Evolutionary conservation across 2,888 invertebrate genomes (phyloP), one percentile per base, ranked within the genome.

Genomic region (Drosophila longiperda): DNA sequence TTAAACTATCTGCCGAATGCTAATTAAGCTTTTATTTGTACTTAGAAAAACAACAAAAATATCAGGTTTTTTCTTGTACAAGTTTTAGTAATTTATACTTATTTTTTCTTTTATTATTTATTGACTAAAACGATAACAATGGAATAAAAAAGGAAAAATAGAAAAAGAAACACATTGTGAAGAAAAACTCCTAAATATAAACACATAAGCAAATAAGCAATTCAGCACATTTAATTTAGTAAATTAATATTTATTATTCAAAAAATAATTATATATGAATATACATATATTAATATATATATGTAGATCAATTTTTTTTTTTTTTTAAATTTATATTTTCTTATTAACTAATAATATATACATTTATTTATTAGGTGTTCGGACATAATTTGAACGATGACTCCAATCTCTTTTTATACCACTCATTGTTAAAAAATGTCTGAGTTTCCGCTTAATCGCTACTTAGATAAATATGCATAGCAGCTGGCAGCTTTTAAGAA

Each of bases 381-480:
- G 4, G 17, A n/a, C 38, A 40, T 9, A 5, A 8, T 9, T 9
- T 40, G 4, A 40, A 9, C n/a, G n/a, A 40, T 40, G 9, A 23
- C 45, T 45, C 0, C 1, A 8, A 15, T 7, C 8, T 23, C 45
- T 45, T 23, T 23, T 45, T 23, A 26, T 2, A 20, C 33, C 6
- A 20, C 17, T 50, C 26, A 50, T 60, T n/a, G 17, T 11, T 4
- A 6, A 12, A 17, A 1, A 50, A 50, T n/a, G 20, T 40, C n/a
- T 29, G n/a, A 20, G 20, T 45, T 61, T 61, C 20, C 40, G 53
- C 23, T 48, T 17, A 45, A 9, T 70, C n/a, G 42, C 20, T 42
- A 12, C 38, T 49, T 45, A 17, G 26, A 61, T 45, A 23, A 8
- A 23, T 23, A 2, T 15, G 45, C 23, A 15, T 15, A 45, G 23